Evolutionary conservation across 53 echinoderm and acorn worm genomes (phyloP), one percentile per base, ranked within the genome.

Genomic region (Temnopleurus reevesii): DNA sequence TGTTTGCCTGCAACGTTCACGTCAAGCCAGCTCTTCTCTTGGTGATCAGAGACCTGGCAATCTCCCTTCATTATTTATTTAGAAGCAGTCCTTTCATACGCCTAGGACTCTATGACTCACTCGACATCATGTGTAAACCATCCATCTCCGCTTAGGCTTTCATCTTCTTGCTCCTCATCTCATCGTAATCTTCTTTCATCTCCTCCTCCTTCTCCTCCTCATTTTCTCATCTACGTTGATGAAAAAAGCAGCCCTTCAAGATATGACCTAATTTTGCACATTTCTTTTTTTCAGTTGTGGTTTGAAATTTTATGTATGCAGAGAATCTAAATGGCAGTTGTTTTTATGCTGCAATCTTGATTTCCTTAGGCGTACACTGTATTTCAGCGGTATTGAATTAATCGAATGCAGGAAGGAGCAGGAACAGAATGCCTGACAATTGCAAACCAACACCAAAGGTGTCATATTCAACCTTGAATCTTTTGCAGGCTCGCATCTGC

Each of bases 21-120:
- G 49, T 49, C 34, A 34, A 4, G 2, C 34, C 33, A 12, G 18
- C 23, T 27, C 71, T 38, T 23, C 19, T 71, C 23, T 19, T 8
- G 23, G 44, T 24, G 77, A 45, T 21, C 77, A 77, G 12, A 46
- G 24, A 47, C 46, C 49, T 28, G 19, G 49, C 49, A 47, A 79
- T 46, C 79, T 28, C 8, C 12, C 49, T 47, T 29, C 30, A 79
- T 79, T 79, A 79, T 79, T 79, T 79, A 79, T 79, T 79, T 79
- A 79, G 49, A 24, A 79, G 79, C 79, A 79, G 79, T 46, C 71
- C 4, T 36, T 38, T n/a, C 35, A 66, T 66, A 38, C 2, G 15
- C 17, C 77, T 43, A 19, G 28, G 13, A 5, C 15, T 18, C 2
- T 26, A 79, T 79, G 79, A 79, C 49, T 79, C 79, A 79, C 30